These are phyloP conservation scores for Gadus chalcogrammus DNA, from an alignment of 2,113 vertebrate species.

Conservation along the genomic window DNA sequence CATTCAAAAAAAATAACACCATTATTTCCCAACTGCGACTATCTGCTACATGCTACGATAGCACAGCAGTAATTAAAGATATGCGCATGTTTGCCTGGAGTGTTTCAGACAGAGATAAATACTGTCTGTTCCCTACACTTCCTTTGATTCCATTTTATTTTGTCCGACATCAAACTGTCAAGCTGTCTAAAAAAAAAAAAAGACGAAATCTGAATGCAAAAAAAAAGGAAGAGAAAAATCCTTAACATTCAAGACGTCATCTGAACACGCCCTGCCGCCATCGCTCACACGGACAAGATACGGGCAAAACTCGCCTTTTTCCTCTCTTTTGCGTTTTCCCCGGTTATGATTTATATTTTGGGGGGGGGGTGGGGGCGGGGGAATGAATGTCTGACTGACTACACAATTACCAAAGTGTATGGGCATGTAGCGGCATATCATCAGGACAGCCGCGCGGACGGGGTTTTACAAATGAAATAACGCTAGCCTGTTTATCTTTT, in stretches of 20 bases:
- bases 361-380: neutral
- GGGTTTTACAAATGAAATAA: constrained; percentile 39
- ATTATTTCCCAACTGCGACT: too few relatives aligned
- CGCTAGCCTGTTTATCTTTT: constrained; percentile 65
- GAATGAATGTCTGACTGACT: constrained; percentile 51
- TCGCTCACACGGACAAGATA: constrained; percentile 36
- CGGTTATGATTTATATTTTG: neutral
- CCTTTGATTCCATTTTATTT: neutral
- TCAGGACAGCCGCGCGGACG: constrained; percentile 30
- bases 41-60: too few relatives aligned
- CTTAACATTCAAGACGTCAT: constrained; percentile 15
- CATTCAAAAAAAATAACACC: too few relatives aligned
- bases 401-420: constrained; percentile 59
- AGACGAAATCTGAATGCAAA: too few relatives aligned
- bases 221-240: too few relatives aligned
- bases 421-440: constrained; percentile 46
- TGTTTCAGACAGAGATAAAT: too few relatives aligned
- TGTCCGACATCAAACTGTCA: constrained; percentile 30
- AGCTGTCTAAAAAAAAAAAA: constrained; percentile 52
- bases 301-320: constrained; percentile 36
- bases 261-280: constrained; percentile 33
- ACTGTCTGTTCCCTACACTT: too few relatives aligned
- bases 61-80: too few relatives aligned
- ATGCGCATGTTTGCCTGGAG: too few relatives aligned
- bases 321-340: constrained; percentile 20